These are phyloP conservation scores for Peribatodes rhomboidaria DNA, from an alignment of 2,888 invertebrate species.

Conservation along the genomic window DNA sequence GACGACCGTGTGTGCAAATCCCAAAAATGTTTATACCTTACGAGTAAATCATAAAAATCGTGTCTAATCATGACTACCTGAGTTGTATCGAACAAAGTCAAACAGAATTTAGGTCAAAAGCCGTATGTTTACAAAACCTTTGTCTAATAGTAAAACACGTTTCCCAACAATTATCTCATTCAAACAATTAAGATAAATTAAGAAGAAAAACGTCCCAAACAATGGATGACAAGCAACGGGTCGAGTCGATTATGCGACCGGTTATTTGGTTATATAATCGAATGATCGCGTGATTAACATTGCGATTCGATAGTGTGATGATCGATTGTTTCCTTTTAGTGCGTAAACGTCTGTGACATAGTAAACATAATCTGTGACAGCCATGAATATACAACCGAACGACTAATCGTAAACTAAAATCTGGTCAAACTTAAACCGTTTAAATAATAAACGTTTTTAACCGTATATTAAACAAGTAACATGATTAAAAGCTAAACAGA, in stretches of 20 bases:
- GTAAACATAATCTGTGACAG: too few species aligned
- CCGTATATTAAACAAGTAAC: too few species aligned
- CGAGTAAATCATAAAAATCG: too few species aligned
- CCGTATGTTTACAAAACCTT: slow-evolving; percentile 10
- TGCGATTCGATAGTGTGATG: slow-evolving; percentile 14
- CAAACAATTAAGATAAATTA: slow-evolving; percentile 30
- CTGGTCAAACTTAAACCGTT: too few species aligned
- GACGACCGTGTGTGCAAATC: too few species aligned
- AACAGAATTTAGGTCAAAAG: slow-evolving; percentile 21
- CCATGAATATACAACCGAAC: not conserved
- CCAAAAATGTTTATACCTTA: too few species aligned
- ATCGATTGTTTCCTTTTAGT: slow-evolving; percentile 11
- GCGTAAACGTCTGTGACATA: not conserved
- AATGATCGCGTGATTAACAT: slow-evolving; percentile 27
- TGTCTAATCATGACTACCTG: too few species aligned
- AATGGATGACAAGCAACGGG: slow-evolving; percentile 30
- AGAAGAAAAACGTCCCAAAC: slow-evolving; percentile 28
- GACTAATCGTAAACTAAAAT: not conserved
- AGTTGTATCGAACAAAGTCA: not conserved
- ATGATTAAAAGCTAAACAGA: too few species aligned
- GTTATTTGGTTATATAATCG: slow-evolving; percentile 32
- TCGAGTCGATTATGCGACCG: slow-evolving; percentile 29
- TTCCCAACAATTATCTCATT: slow-evolving; percentile 35
- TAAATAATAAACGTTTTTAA: too few species aligned
- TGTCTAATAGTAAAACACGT: slow-evolving; percentile 23